Evolutionary conservation across 2,113 vertebrate genomes (phyloP).

Genomic region (Ahaetulla prasina): DNA sequence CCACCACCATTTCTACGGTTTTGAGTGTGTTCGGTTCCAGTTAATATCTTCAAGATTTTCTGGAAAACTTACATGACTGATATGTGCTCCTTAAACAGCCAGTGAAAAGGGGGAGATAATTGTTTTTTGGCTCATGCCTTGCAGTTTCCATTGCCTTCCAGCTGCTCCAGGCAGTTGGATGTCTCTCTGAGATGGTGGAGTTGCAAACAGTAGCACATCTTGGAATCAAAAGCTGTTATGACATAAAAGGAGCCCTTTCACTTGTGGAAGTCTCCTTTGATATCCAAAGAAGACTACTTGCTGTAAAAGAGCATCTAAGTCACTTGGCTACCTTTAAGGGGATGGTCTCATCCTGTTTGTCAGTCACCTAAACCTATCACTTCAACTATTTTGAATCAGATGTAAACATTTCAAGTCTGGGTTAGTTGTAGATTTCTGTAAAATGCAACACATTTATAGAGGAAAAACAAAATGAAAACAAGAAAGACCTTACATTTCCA

Average conservation of each 20-base stretch:
- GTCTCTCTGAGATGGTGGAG: not conserved
- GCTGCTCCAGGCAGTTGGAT: not conserved
- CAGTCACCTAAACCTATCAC: not conserved
- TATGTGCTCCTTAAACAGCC: not conserved
- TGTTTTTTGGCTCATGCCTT: not conserved
- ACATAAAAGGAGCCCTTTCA: not conserved
- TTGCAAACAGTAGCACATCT: not conserved
- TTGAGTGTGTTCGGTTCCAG: too few relatives aligned
- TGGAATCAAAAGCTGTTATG: not conserved
- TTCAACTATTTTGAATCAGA: not conserved
- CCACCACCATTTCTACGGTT: too few relatives aligned
- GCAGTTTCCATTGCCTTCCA: not conserved
- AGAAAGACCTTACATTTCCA: not conserved
- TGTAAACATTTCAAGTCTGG: not conserved
- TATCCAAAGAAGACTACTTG: not conserved
- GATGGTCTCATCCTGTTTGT: not conserved
- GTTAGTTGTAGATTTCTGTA: not conserved
- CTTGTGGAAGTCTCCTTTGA: not conserved
- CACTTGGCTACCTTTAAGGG: too few relatives aligned
- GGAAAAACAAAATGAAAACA: not conserved
- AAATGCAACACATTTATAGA: not conserved
- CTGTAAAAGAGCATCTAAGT: not conserved
- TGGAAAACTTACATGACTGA: not conserved
- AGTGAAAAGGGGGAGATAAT: not conserved
- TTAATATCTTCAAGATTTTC: not conserved